Evolutionary conservation across 2,888 invertebrate genomes (phyloP).

Genomic region (Microplitis deprimator): DNA sequence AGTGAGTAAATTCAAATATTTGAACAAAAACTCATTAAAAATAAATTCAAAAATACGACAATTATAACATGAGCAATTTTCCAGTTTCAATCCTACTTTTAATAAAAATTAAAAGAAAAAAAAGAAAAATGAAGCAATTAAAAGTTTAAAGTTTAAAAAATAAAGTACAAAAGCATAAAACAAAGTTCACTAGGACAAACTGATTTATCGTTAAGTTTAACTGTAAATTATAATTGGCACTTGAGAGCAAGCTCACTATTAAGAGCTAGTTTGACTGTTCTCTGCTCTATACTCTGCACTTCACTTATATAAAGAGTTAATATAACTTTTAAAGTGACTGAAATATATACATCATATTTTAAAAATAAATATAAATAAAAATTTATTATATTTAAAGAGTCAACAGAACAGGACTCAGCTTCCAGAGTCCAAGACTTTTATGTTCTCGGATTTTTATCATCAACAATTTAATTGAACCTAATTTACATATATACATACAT

Average conservation of each 20-base stretch:
- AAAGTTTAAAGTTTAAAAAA: conserved; percentile 1
- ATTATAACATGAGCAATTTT: neutral
- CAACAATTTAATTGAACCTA: neutral
- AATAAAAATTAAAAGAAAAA: neutral
- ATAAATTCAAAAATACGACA: neutral
- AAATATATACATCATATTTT: too few relatives aligned
- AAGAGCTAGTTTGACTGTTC: neutral
- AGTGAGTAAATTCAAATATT: too few relatives aligned
- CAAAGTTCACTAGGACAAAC: conserved; percentile 33
- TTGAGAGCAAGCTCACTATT: conserved; percentile 36
- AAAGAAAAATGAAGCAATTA: neutral
- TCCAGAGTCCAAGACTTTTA: too few relatives aligned
- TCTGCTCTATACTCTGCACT: neutral
- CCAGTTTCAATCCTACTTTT: neutral
- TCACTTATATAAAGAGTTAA: neutral
- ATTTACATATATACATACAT: neutral
- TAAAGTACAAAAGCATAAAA: neutral
- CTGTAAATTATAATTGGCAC: conserved; percentile 41
- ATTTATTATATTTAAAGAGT: too few relatives aligned
- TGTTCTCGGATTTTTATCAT: neutral
- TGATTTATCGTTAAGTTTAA: conserved; percentile 33
- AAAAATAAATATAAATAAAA: too few relatives aligned
- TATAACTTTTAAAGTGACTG: neutral
- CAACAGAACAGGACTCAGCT: too few relatives aligned
- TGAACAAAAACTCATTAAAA: too few relatives aligned